These are phyloP conservation scores for Vanacampus margaritifer DNA, from an alignment of 2,113 vertebrate species.

Conservation along the genomic window DNA sequence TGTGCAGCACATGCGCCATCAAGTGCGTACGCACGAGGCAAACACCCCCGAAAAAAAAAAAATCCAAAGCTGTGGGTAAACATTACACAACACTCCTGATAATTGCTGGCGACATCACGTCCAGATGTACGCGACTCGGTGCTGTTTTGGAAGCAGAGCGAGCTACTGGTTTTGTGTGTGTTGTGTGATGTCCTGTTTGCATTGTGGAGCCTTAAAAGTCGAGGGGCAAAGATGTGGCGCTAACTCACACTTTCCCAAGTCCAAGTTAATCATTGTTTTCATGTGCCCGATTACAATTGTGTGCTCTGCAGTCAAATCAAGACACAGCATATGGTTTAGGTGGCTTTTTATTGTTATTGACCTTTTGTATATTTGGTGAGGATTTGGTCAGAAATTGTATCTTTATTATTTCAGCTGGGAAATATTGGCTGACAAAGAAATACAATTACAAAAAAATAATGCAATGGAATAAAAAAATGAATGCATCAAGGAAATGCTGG, in stretches of 20 bases:
- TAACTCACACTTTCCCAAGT: neutral
- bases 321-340: conserved; percentile 35
- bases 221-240: neutral
- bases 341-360: neutral
- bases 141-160: neutral
- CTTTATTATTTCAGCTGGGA: no score
- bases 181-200: neutral
- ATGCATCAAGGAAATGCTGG: no score
- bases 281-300: conserved; percentile 66
- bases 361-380: no score
- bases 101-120: conserved; percentile 8
- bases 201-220: neutral
- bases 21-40: neutral
- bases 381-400: no score
- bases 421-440: no score
- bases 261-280: conserved; percentile 69
- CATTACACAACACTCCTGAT: neutral
- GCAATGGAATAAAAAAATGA: no score
- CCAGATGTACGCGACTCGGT: neutral
- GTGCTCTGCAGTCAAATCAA: conserved; percentile 54
- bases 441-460: no score
- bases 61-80: neutral
- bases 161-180: conserved; percentile 12
- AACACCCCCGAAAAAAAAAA: neutral
- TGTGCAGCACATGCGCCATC: neutral